These are phyloP conservation scores for Minunthozetes semirufus DNA, from an alignment of 2,888 invertebrate genomes.

Conservation along the genomic window DNA sequence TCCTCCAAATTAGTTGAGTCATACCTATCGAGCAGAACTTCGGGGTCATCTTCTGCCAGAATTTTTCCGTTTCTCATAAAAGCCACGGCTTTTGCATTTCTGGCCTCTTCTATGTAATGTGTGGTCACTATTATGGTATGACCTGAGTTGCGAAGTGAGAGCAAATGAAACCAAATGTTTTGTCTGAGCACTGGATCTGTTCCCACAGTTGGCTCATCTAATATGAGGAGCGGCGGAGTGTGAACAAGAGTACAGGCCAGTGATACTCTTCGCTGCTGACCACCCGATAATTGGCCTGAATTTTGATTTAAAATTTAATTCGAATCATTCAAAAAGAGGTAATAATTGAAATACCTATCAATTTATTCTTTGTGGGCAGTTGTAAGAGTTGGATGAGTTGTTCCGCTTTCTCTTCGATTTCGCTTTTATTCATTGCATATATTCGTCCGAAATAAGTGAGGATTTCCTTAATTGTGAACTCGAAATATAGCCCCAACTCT, in stretches of 20 bases:
- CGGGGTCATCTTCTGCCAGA: slow-evolving; percentile 47
- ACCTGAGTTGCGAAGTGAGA: not conserved
- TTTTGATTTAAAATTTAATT: not conserved
- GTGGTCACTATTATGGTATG: slow-evolving; percentile 61
- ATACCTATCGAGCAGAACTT: slow-evolving; percentile 41
- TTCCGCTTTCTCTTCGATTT: slow-evolving; percentile 71
- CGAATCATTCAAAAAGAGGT: too few species aligned
- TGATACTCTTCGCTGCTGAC: not conserved
- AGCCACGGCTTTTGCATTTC: slow-evolving; percentile 46
- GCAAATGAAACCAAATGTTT: slow-evolving; percentile 38
- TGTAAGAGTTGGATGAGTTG: slow-evolving; percentile 85
- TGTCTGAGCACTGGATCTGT: slow-evolving; percentile 71
- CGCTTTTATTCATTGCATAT: slow-evolving; percentile 77
- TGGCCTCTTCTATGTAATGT: slow-evolving; percentile 89
- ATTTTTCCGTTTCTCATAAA: slow-evolving; percentile 48
- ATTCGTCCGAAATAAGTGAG: slow-evolving; percentile 96
- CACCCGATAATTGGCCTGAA: not conserved
- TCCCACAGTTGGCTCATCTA: slow-evolving; percentile 75
- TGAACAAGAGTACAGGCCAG: slow-evolving; percentile 1
- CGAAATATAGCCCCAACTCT: slow-evolving; percentile 47
- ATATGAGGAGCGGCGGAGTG: not conserved
- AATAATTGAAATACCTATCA: slow-evolving; percentile 2
- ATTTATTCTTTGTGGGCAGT: slow-evolving; percentile 67
- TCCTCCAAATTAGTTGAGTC: not conserved
- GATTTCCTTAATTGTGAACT: slow-evolving; percentile 82